Evolutionary conservation across 2,888 invertebrate genomes (phyloP).

Genomic region (Dyspetes luteomarginatus): DNA sequence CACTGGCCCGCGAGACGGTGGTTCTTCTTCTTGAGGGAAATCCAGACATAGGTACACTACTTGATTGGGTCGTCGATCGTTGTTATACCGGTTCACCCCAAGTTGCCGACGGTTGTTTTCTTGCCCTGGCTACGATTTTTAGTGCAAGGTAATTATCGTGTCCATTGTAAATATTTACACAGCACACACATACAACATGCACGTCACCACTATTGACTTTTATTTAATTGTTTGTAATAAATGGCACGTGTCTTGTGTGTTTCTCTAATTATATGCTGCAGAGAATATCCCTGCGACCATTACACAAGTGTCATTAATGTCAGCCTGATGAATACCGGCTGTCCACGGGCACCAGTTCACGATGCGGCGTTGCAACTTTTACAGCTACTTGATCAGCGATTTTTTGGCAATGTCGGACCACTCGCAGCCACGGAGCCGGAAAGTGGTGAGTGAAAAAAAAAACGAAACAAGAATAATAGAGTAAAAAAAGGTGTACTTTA

Average conservation of each 20-base stretch:
- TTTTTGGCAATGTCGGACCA: conserved; percentile 93
- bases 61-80: conserved; percentile 99
- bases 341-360: conserved; percentile 95
- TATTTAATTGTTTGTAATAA: neutral
- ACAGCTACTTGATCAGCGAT: conserved; percentile 96
- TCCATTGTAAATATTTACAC: neutral
- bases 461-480: neutral
- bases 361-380: conserved; percentile 97
- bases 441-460: conserved; percentile 85
- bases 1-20: conserved; percentile 96
- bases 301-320: conserved; percentile 99
- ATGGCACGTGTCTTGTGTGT: conserved; percentile 18
- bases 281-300: conserved; percentile 98
- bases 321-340: conserved; percentile 97
- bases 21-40: conserved; percentile 97
- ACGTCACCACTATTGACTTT: neutral
- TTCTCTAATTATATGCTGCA: conserved; percentile 79
- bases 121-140: conserved; percentile 97
- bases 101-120: conserved; percentile 98
- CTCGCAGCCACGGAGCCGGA: conserved; percentile 89
- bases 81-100: conserved; percentile 96
- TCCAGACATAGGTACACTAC: conserved; percentile 94
- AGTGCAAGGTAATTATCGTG: conserved; percentile 90
- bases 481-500: neutral
- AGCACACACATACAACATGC: neutral